Percentiles rank a stretch among this genome's conserved stretches.
Evolutionary conservation across 2,113 vertebrate genomes (phyloP).

Genomic region (Otis tarda): DNA sequence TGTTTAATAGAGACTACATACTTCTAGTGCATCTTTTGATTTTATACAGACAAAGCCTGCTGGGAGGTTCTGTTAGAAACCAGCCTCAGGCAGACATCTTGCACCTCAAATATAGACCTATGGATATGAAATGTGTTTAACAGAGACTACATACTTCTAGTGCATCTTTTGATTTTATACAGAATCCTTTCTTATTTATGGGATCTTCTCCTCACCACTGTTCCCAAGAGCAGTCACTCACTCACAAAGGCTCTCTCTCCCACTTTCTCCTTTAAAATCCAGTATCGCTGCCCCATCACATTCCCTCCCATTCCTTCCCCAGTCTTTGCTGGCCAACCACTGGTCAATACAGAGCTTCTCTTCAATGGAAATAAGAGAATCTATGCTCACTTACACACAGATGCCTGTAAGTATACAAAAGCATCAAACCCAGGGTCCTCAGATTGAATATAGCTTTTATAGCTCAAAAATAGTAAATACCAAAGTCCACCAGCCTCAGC

Average conservation of each 20-base stretch:
- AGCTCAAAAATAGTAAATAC: not conserved
- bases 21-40: not conserved
- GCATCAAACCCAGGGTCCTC: not conserved
- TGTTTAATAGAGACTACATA: not conserved
- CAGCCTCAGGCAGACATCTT: conserved; percentile 80
- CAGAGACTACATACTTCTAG: not conserved
- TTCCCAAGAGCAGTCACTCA: not conserved
- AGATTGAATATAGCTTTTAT: not conserved
- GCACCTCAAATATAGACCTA: conserved; percentile 43
- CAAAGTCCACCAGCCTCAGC: not conserved
- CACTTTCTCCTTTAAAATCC: not conserved
- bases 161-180: not conserved
- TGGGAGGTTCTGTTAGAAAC: conserved; percentile 81
- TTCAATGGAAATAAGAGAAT: not conserved
- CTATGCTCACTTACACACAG: not conserved
- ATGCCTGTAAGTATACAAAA: not conserved
- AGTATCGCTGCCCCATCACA: not conserved
- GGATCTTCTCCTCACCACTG: not conserved
- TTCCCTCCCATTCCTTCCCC: not conserved
- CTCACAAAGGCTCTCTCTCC: not conserved
- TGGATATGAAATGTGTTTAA: not conserved
- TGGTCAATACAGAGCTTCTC: not conserved
- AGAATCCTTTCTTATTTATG: not conserved
- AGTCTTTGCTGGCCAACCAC: not conserved
- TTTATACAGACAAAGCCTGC: conserved; percentile 56